phyloP scores from a whole-genome alignment of 2,797 vertebrate species.

The Helicolenus hilgendorfi region DNA sequence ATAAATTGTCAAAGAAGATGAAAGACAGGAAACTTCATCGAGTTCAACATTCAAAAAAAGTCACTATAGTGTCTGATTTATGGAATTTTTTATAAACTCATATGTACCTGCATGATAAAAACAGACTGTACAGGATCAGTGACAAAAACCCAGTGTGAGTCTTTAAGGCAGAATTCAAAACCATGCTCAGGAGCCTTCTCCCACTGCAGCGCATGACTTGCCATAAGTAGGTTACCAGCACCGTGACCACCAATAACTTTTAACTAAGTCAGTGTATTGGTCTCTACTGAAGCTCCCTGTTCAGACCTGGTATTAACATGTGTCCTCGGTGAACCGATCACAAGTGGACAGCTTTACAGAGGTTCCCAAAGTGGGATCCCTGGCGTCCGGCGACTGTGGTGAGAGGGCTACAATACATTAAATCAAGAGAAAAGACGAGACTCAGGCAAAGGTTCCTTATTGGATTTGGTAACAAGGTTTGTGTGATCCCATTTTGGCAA shows the following conservation, averaged over 20 bases:
- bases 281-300: neutral
- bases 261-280: slow-evolving; percentile 2
- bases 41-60: neutral
- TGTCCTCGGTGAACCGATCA: no score
- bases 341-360: neutral
- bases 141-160: neutral
- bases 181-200: neutral
- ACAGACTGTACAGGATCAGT: neutral
- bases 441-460: neutral
- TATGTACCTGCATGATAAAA: neutral
- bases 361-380: neutral
- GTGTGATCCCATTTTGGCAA: neutral
- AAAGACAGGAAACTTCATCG: neutral
- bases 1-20: neutral
- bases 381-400: neutral
- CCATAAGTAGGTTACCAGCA: slow-evolving; percentile 49
- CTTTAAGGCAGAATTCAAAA: slow-evolving; percentile 7
- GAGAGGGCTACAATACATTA: neutral
- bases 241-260: slow-evolving; percentile 48
- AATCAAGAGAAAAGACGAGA: neutral
- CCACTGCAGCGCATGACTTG: slow-evolving; percentile 27
- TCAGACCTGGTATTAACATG: no score
- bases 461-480: slow-evolving; percentile 39
- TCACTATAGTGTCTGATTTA: neutral
- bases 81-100: neutral